Evolutionary conservation across 2,113 vertebrate species (phyloP), one percentile per base, ranked within the genome.

Genomic region (Spea bombifrons): DNA sequence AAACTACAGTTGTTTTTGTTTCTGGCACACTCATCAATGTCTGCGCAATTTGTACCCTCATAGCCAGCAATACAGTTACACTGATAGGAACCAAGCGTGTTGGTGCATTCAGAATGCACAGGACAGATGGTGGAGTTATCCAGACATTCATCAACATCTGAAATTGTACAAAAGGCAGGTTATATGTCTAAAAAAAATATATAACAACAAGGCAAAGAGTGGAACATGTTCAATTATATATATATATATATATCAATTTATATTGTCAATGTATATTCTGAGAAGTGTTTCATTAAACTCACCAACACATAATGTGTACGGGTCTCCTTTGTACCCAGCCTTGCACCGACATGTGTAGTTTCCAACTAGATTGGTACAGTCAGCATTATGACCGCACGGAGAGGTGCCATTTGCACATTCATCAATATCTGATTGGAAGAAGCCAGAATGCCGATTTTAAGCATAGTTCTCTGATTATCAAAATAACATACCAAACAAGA

Each of bases 121-220:
- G 76, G 69, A 16, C 76, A 72, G 2, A 8, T 5, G 3, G 74
- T 57, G 15, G 5, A 5, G 63, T 59, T 61, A 0, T 43, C 46
- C 59, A 53, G 50, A 45, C 76, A 78, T 78, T 78, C 76, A 72
- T 78, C 30, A 46, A 72, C 72, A 65, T 78, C 76, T 78, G 53
- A 2, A 55, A 12, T 53, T 3, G 6, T 46, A 7, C 3, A 55
- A 17, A 53, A 53, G 30, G 30, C 30, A 30, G 30, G 30, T 30
- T 30, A 30, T 30, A 30, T 30, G 30, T 30, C 30, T 30, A 30
- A 30, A 30, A n/a, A 30, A 30, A 30, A 30, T 30, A 30, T 30
- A 30, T 30, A 30, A 30, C 30, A 30, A 30, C 30, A 30, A 30
- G 30, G 30, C 30, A 30, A 30, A 30, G 30, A 30, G 30, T 30